Evolutionary conservation across 35 echinoderm and acorn worm species (phyloP).

Genomic region (Apostichopus japonicus): DNA sequence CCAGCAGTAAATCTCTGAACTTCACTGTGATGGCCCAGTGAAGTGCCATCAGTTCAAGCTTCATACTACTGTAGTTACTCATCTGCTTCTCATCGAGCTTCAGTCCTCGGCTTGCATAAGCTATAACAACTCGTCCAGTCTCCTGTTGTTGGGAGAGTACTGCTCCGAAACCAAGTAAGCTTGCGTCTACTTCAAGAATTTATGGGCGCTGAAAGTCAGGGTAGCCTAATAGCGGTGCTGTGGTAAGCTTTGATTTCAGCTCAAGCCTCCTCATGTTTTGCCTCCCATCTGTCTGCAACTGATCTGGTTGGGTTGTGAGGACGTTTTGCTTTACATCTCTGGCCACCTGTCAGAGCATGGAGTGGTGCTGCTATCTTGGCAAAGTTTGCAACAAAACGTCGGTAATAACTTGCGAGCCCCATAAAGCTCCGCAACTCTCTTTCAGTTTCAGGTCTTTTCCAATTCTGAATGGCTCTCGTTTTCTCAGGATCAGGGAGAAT

Average conservation of each 20-base stretch:
- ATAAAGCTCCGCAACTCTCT: conserved; percentile 59
- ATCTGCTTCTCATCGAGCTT: conserved; percentile 60
- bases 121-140: conserved; percentile 39
- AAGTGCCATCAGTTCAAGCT: conserved; percentile 71
- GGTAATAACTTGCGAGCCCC: conserved; percentile 76
- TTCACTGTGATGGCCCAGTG: conserved; percentile 68
- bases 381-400: conserved; percentile 70
- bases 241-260: neutral
- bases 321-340: neutral
- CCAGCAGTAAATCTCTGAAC: conserved; percentile 63
- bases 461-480: conserved; percentile 54
- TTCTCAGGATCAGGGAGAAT: conserved; percentile 65
- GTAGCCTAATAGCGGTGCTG: conserved; percentile 27
- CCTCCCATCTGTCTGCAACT: conserved; percentile 58
- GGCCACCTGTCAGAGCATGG: conserved; percentile 54
- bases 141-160: conserved; percentile 80
- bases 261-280: conserved; percentile 27
- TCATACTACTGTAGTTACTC: conserved; percentile 77
- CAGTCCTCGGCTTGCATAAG: conserved; percentile 70
- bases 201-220: neutral
- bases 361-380: conserved; percentile 73
- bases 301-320: conserved; percentile 25
- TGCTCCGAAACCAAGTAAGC: conserved; percentile 63
- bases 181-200: conserved; percentile 51
- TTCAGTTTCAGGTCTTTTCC: conserved; percentile 57